These are phyloP conservation scores for Mastomys coucha DNA, from an alignment of 2,113 vertebrate species.

Conservation along the genomic window DNA sequence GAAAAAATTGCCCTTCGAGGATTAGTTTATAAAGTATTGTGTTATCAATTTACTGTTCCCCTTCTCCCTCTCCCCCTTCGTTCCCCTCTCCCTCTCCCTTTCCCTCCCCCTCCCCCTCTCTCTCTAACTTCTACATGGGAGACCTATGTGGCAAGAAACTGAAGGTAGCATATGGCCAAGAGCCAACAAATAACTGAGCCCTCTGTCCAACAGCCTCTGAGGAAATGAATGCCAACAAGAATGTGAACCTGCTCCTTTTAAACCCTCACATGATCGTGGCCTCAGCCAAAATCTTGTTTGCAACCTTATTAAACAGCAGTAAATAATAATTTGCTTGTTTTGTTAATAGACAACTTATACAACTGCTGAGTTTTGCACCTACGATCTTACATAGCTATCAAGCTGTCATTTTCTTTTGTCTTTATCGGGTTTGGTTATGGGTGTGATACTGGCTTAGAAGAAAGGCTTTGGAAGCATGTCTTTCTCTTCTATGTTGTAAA, in stretches of 20 bases:
- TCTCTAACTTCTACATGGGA: neutral
- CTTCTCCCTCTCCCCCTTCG: neutral
- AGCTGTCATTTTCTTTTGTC: neutral
- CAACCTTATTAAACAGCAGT: neutral
- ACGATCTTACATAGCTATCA: neutral
- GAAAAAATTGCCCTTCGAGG: neutral
- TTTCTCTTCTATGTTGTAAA: neutral
- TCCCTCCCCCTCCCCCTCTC: too few relatives aligned
- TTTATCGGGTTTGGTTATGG: neutral
- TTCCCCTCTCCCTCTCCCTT: neutral
- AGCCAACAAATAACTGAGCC: neutral
- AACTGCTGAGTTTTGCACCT: neutral
- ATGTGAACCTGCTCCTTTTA: neutral
- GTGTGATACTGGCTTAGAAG: neutral
- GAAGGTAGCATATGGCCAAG: neutral
- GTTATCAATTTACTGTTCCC: neutral
- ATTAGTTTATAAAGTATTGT: neutral
- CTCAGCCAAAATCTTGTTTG: neutral
- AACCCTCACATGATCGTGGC: neutral
- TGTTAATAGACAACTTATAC: neutral
- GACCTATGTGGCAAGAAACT: neutral
- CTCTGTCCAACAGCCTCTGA: neutral
- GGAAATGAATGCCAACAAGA: neutral
- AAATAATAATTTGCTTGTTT: conserved; percentile 2
- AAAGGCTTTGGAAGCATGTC: neutral